Evolutionary conservation across 2,797 vertebrate genomes (phyloP).

Genomic region (Tauraco hartlaubi): DNA sequence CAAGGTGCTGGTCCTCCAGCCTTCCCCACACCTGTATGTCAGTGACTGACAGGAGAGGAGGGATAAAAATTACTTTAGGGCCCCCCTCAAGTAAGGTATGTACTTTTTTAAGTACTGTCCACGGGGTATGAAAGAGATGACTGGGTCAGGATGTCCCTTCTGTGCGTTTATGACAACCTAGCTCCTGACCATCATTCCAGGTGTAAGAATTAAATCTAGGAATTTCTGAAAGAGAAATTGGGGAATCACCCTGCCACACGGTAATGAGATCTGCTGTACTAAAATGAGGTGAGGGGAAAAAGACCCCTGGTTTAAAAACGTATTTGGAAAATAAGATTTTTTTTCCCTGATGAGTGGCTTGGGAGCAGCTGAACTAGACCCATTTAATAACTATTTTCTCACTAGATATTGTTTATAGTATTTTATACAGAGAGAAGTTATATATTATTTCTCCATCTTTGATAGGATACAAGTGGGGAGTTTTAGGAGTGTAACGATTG

Average conservation of each 20-base stretch:
- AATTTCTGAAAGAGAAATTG: neutral
- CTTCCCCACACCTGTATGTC: neutral
- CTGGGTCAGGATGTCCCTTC: neutral
- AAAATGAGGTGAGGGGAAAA: rapidly evolving
- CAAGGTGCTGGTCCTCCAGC: neutral
- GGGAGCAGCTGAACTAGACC: neutral
- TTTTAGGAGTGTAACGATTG: neutral
- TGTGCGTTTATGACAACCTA: rapidly evolving
- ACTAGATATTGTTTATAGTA: neutral
- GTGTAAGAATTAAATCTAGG: neutral
- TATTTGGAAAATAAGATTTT: neutral
- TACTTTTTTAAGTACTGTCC: neutral
- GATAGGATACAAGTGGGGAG: neutral
- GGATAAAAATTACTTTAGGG: neutral
- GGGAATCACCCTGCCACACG: neutral
- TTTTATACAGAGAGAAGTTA: neutral
- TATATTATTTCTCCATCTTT: neutral
- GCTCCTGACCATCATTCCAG: neutral
- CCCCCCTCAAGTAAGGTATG: neutral
- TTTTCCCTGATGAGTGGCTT: neutral
- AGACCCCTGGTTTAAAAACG: neutral
- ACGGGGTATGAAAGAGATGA: neutral
- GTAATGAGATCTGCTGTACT: neutral
- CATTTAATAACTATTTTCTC: neutral
- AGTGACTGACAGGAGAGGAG: neutral